These are phyloP conservation scores for Menura novaehollandiae DNA, from an alignment of 2,113 vertebrate genomes.

Conservation along the genomic window DNA sequence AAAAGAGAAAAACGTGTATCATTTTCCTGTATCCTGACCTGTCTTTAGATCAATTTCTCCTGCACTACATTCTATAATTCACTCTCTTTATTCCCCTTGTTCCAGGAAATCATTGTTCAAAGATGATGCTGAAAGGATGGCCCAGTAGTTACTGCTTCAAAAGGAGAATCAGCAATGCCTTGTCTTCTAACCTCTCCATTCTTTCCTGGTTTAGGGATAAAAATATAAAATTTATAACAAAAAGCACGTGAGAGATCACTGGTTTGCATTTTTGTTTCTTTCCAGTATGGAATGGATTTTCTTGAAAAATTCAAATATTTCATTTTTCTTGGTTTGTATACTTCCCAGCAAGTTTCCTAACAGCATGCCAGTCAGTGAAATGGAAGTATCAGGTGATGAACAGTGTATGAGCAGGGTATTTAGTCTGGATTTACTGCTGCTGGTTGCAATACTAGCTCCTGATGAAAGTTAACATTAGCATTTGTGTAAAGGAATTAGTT, in stretches of 20 bases:
- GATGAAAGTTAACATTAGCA: background rate
- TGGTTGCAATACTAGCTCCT: background rate
- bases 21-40: background rate
- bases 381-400: background rate
- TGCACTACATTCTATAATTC: background rate
- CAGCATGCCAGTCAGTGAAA: background rate
- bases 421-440: background rate
- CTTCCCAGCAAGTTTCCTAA: background rate
- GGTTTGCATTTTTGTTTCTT: background rate
- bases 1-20: background rate
- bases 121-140: background rate
- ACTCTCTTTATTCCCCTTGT: background rate
- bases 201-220: background rate
- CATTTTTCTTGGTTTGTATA: background rate
- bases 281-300: background rate
- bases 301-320: background rate
- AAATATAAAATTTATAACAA: background rate
- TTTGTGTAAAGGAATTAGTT: background rate
- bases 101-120: background rate
- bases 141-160: background rate
- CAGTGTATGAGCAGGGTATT: background rate
- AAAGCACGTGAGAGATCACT: background rate
- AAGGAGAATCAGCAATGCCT: background rate
- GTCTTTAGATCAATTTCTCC: background rate
- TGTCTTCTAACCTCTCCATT: background rate